Conservation (phyloP, 2,797 vertebrate species). For the Tadarida brasiliensis region DNA sequence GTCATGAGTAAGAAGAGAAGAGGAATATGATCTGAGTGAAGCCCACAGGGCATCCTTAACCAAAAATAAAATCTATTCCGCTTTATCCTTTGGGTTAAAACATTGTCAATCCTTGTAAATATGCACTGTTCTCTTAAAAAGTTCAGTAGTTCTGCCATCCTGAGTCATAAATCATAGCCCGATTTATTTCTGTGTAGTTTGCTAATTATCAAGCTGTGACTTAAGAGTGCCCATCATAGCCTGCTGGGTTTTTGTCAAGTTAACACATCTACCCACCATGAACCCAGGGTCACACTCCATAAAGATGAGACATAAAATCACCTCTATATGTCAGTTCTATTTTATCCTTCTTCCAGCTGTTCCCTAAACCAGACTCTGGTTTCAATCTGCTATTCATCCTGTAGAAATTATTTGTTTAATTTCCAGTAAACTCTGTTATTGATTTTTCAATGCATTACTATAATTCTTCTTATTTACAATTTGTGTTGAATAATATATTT, state of each 20-base stretch:
- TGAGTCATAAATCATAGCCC: not conserved
- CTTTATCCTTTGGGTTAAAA: not conserved
- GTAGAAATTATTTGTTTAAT: conserved; percentile 1
- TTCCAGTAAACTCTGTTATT: not conserved
- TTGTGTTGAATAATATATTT: not conserved
- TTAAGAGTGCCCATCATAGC: not conserved
- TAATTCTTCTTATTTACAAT: not conserved
- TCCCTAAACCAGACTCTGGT: not conserved
- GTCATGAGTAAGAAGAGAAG: not conserved
- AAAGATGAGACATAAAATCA: not conserved
- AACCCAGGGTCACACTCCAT: not conserved
- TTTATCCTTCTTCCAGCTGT: not conserved
- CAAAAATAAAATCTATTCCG: not conserved
- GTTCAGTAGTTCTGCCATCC: not conserved
- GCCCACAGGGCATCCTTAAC: not conserved
- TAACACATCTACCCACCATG: not conserved
- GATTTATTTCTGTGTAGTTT: not conserved
- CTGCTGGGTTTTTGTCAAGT: not conserved
- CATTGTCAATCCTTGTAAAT: not conserved
- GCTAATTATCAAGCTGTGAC: not conserved
- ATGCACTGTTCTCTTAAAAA: not conserved
- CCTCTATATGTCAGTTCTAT: not conserved
- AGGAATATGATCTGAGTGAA: not conserved
- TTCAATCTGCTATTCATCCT: not conserved
- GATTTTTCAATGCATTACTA: conserved; percentile 5